Percentiles rank a stretch among this genome's conserved stretches.
phyloP scores from a whole-genome alignment of 2,888 invertebrate species.

The Cosmopolites sordidus region DNA sequence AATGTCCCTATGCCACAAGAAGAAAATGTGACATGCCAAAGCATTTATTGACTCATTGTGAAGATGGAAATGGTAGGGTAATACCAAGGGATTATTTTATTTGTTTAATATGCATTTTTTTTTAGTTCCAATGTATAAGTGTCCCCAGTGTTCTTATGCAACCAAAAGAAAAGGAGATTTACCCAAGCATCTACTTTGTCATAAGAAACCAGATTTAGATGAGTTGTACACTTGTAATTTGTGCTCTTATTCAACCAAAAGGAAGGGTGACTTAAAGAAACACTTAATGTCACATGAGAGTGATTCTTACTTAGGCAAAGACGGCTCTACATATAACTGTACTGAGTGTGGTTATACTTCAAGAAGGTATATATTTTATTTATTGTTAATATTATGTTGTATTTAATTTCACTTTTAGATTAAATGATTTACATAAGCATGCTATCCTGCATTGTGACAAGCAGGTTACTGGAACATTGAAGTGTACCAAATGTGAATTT shows the following conservation, averaged over 20 bases:
- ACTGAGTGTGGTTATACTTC: constrained; percentile 31
- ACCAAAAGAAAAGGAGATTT: constrained; percentile 35
- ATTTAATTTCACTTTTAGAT: constrained; percentile 5
- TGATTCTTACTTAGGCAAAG: constrained; percentile 5
- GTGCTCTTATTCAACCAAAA: constrained; percentile 30
- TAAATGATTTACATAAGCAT: constrained; percentile 33
- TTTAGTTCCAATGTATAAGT: constrained; percentile 27
- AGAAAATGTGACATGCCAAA: constrained; percentile 28
- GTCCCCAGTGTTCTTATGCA: constrained; percentile 32
- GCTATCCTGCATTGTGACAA: constrained; percentile 32
- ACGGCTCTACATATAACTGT: constrained; percentile 20
- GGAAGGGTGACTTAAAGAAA: constrained; percentile 30
- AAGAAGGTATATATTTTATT: constrained; percentile 16
- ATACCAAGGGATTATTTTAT: background rate
- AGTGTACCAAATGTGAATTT: constrained; percentile 33
- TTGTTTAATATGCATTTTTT: constrained; percentile 1
- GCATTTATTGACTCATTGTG: constrained; percentile 26
- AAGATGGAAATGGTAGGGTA: constrained; percentile 23
- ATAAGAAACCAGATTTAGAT: constrained; percentile 18
- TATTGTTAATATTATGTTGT: background rate
- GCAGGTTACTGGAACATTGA: constrained; percentile 27
- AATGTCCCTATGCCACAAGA: constrained; percentile 27
- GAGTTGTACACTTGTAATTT: constrained; percentile 26
- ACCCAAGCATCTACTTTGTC: constrained; percentile 34
- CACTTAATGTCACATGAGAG: constrained; percentile 28